Evolutionary conservation across 2,888 invertebrate genomes (phyloP), one percentile per base, ranked within the genome.

Genomic region (Lydus trimaculatus): DNA sequence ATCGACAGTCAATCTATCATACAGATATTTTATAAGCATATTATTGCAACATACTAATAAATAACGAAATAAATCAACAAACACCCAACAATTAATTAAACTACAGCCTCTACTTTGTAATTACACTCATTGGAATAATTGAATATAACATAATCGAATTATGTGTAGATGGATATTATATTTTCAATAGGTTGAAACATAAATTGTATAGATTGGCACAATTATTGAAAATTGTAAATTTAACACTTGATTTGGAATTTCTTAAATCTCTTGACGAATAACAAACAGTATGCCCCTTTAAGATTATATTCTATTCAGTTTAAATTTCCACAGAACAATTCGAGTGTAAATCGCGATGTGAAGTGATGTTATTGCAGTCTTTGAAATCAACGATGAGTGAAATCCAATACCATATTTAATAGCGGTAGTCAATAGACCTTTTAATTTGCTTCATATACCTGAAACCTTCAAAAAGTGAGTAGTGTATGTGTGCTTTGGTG

Each of bases 321-420:
- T 77, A 80, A 82, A 83, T 83, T n/a, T 82, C 82, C 81, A 73
- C 76, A 74, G 80, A 83, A 81, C 76, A 81, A 79, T 78, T 82
- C 80, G 78, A 81, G 80, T 82, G 82, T 82, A 74, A 82, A 80
- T 82, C 82, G 82, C 81, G 80, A 78, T 80, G 75, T 73, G 75
- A 75, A 77, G 78, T 76, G 78, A 79, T 81, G 79, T 79, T 76
- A 78, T n/a, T n/a, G n/a, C 80, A 77, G 79, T 78, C 79, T 80
- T 79, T 79, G 79, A 76, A 78, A 75, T 73, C 80, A 79, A 73
- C 78, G 78, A 79, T 76, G 80, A 75, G 75, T 80, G 80, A 80
- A 81, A 80, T 79, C 78, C 75, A 74, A 73, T 76, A 73, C 73
- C 75, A 68, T 62, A 72, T 72, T 66, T 68, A 9, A 48, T 48